phyloP scores from a whole-genome alignment of 2,888 invertebrate species.

The Furcula furcula region DNA sequence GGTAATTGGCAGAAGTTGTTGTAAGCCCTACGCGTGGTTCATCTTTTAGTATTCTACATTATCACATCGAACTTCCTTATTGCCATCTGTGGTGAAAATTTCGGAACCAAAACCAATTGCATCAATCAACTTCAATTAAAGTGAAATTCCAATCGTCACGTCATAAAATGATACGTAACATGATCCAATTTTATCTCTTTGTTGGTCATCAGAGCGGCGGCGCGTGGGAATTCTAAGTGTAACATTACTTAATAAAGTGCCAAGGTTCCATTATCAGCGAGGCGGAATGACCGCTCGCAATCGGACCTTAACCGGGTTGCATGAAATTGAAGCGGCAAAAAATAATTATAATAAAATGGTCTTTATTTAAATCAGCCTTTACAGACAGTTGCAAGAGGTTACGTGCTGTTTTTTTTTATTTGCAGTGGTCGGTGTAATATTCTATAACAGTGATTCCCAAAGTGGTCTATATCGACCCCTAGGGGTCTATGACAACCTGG shows the following conservation, averaged over 20 bases:
- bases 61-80: not conserved
- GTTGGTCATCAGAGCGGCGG: constrained; percentile 12
- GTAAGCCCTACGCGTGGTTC: no score
- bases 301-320: constrained; percentile 2
- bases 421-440: not conserved
- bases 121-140: constrained; percentile 12
- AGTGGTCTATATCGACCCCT: no score
- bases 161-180: constrained; percentile 16
- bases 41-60: no score
- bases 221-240: constrained; percentile 28
- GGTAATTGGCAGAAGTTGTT: no score
- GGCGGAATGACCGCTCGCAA: not conserved
- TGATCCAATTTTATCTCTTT: constrained; percentile 15
- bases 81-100: not conserved
- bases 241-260: constrained; percentile 13
- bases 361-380: constrained; percentile 1
- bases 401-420: constrained; percentile 2
- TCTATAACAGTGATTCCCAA: not conserved
- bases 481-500: no score
- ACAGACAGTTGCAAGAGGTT: constrained; percentile 2
- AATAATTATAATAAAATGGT: not conserved
- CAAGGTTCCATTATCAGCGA: constrained; percentile 16
- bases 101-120: not conserved
- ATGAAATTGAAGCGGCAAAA: constrained; percentile 1
- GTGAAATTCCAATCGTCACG: constrained; percentile 25